Percentiles rank a stretch among this genome's conserved stretches.
Evolutionary conservation across 2,113 vertebrate genomes (phyloP).

Genomic region (Opisthocomus hoazin): DNA sequence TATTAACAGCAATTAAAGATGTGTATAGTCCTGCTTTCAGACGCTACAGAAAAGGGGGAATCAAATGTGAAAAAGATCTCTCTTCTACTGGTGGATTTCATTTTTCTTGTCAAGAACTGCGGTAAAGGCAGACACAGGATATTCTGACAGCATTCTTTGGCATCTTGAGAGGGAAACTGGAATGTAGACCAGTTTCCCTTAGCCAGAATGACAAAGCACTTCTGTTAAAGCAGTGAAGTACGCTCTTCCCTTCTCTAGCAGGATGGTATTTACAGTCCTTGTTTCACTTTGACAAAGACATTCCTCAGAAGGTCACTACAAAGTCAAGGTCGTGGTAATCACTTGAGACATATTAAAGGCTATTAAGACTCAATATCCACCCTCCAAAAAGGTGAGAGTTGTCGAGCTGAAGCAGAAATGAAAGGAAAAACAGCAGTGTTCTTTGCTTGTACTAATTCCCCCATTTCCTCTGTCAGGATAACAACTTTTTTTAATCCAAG

Average conservation of each 20-base stretch:
- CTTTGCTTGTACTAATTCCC: background rate
- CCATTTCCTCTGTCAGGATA: background rate
- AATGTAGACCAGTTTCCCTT: constrained; percentile 13
- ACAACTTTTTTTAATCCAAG: background rate
- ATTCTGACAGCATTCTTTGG: constrained; percentile 8
- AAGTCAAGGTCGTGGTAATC: background rate
- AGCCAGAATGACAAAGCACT: constrained; percentile 54
- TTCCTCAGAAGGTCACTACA: background rate
- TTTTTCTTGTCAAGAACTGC: background rate
- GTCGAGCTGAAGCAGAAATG: background rate
- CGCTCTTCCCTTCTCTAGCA: background rate
- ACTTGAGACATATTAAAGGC: background rate
- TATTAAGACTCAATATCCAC: background rate
- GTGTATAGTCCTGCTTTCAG: background rate
- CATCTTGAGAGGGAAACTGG: background rate
- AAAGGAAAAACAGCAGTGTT: background rate
- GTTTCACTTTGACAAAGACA: background rate
- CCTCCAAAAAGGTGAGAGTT: background rate
- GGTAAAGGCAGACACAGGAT: background rate
- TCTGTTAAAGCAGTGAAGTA: background rate
- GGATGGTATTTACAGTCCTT: background rate
- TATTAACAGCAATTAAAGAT: background rate
- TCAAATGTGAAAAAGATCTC: background rate
- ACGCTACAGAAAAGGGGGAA: background rate
- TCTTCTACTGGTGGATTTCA: background rate